Conservation (phyloP, 2,113 vertebrate species). For the Dunckerocampus dactyliophorus region DNA sequence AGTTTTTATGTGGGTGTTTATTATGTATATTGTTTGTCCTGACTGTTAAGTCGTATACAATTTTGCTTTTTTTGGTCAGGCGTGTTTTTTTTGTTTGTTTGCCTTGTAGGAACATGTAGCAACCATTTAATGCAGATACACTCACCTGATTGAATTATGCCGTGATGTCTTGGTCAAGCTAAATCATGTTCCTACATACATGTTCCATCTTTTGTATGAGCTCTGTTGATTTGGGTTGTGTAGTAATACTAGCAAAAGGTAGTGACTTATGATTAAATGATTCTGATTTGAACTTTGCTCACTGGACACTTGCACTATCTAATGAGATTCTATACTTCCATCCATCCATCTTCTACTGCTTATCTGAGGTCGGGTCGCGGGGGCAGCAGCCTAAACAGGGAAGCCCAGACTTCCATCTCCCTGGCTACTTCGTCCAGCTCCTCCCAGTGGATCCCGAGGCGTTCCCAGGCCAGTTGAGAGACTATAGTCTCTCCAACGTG, state of each 20-base stretch:
- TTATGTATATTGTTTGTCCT: conserved; percentile 3
- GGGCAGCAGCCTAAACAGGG: too few species aligned
- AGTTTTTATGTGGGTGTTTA: conserved; percentile 5
- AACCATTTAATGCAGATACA: conserved; percentile 22
- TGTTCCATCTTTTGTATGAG: background rate
- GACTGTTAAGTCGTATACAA: background rate
- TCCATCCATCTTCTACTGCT: too few species aligned
- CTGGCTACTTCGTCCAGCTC: too few species aligned
- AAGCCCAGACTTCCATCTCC: too few species aligned
- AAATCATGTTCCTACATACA: conserved; percentile 31
- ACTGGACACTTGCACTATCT: too few species aligned
- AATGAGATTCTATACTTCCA: too few species aligned
- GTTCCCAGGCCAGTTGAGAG: too few species aligned
- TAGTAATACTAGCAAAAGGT: background rate
- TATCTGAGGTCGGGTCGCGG: too few species aligned
- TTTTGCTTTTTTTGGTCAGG: conserved; percentile 20
- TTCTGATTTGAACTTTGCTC: background rate
- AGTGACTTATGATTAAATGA: background rate
- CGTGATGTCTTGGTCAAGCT: conserved; percentile 39
- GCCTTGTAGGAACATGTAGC: conserved; percentile 14
- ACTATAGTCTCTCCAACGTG: too few species aligned
- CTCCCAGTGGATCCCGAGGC: too few species aligned
- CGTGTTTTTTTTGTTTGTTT: conserved; percentile 20
- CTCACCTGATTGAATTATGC: conserved; percentile 32
- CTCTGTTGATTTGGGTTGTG: background rate